Evolutionary conservation across 2,113 vertebrate genomes (phyloP), one percentile per base, ranked within the genome.

Genomic region (Accipiter cooperii): DNA sequence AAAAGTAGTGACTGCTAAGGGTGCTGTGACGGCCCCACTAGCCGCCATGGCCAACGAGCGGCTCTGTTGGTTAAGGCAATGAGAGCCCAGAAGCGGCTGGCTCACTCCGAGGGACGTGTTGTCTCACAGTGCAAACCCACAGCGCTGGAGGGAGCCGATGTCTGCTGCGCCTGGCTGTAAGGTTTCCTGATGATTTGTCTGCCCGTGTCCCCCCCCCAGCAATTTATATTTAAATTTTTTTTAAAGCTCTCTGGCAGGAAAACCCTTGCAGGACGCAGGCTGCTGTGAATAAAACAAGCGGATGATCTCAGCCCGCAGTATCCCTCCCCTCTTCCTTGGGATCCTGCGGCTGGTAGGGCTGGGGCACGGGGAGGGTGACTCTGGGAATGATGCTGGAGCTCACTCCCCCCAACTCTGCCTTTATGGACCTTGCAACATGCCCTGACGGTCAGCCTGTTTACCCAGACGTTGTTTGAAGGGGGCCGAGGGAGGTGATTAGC

Each of bases 401-500:
- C 10, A 0, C n/a, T 38, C 14, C 16, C 46, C 28, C n/a, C 2
- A 7, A 4, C 70, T 22, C 66, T 2, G 9, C 49, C 57, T 89
- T 96, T 83, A 83, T 70, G 91, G 95, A 85, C 94, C 93, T 97
- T 97, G 94, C 89, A 87, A 85, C 89, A 80, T 36, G 84, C 66
- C 70, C 93, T 54, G 87, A 96, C 97, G 96, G 91, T 96, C 94
- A 93, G 89, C 49, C 70, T 96, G 96, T 97, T 97, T 96, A 87
- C 87, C 89, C 81, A 96, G 97, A 89, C 91, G 13, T n/a, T 82
- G 86, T 91, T 60, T 87, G 89, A 89, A 93, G 88, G 88, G n/a
- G 88, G 66, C 42, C 3, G 16, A 84, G 52, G 74, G 44, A 38
- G 61, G 38, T 12, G 13, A 75, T 95, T 13, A 79, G 76, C 73